Evolutionary conservation across 2,113 vertebrate genomes (phyloP).

Genomic region (Heterotis niloticus): DNA sequence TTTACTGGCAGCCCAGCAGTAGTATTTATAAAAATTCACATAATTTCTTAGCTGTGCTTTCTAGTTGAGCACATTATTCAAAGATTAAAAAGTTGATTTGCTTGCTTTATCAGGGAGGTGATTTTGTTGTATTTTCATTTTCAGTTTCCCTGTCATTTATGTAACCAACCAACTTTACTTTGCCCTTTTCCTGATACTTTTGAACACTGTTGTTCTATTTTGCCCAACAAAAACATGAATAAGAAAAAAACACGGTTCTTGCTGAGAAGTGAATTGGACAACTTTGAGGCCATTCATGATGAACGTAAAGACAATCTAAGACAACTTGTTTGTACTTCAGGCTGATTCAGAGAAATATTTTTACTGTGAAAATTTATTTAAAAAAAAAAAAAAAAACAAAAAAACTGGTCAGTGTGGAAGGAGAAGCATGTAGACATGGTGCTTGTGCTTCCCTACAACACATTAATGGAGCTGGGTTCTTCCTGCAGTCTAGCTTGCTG

Average conservation of each 20-base stretch:
- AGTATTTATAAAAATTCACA: not conserved
- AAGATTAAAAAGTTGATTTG: not conserved
- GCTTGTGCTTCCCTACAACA: not conserved
- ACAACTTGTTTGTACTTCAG: not conserved
- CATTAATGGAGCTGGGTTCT: constrained; percentile 39
- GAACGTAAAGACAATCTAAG: not conserved
- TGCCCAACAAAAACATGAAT: not conserved
- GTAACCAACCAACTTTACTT: not conserved
- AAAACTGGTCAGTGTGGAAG: constrained; percentile 10
- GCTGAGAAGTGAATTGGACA: not conserved
- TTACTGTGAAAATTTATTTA: not conserved
- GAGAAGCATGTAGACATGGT: not conserved
- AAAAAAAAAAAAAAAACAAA: too few relatives aligned
- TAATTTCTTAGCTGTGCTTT: not conserved
- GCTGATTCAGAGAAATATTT: constrained; percentile 11
- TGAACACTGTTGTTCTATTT: not conserved
- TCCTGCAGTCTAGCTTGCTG: constrained; percentile 30
- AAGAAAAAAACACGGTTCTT: not conserved
- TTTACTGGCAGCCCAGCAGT: too few relatives aligned
- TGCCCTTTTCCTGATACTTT: constrained; percentile 2
- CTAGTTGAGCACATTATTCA: not conserved
- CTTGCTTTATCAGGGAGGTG: not conserved
- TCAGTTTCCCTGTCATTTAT: not conserved
- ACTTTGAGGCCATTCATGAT: not conserved
- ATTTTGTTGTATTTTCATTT: constrained; percentile 9